Base-by-base conservation (phyloP, 2,797 vertebrate species). In the Oreonectes daqikongensis region DNA sequence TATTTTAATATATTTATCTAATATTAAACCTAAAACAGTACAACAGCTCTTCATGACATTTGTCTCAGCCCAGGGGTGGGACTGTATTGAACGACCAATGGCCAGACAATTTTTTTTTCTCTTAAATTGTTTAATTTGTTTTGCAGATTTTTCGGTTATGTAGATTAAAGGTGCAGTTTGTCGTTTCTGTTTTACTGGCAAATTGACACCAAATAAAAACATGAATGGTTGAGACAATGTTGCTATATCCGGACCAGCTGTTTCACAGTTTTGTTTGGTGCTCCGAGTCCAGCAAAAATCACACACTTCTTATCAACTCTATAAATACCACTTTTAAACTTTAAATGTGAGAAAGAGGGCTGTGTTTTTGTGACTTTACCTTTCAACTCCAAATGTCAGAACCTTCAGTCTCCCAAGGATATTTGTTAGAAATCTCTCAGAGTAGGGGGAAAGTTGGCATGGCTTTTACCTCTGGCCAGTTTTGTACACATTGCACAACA, bases 401-500 rank as follows among this genome's bases (percentile, higher is more conserved):
- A n/a, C 46, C 17, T 57, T 60, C 30, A 22, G 4, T 11, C 32
- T 15, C 28, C 2, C 8, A 3, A 4, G 52, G 46, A 55, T 69
- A n/a, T 69, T 52, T 76, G 15, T 60, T 38, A 35, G 5, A 32
- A 35, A 63, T 48, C 38, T 64, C 35, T 48, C n/a, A n/a, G 7
- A 5, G 35, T 67, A 3, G 22, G 28, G 42, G 11, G 50, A 40
- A 70, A 66, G 32, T 72, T 66, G 32, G 42, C 44, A 65, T 4
- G 11, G 14, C 20, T 66, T 18, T 35, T 81, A 65, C 71, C 69
- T 26, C 10, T 20, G 35, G 42, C 15, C 22, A 44, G 42, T 67
- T 77, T 63, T 72, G 69, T 68, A 63, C 71, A 78, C 46, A 32
- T 73, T 69, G 66, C 48, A 60, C 46, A 32, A 77, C 55, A 73